Percentiles rank a stretch among this genome's conserved stretches.
Conservation (phyloP, 2,113 vertebrate genomes). For the Ophiodon elongatus region DNA sequence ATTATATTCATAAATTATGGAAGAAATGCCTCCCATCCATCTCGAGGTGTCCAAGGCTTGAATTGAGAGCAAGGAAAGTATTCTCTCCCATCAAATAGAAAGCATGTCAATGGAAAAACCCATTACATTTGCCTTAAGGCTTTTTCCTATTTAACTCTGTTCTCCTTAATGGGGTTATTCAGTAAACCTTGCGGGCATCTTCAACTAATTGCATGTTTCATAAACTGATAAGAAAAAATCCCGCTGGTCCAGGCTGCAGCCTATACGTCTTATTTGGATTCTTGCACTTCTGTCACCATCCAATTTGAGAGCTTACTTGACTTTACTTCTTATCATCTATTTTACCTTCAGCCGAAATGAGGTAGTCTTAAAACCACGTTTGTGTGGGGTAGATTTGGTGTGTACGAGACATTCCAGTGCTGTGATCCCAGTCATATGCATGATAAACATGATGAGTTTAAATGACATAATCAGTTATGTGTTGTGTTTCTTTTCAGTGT, state of each 20-base stretch:
- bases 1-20: slow-evolving; percentile 46
- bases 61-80: slow-evolving; percentile 56
- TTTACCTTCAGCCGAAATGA: slow-evolving; percentile 64
- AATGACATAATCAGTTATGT: slow-evolving; percentile 55
- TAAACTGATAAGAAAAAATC: slow-evolving; percentile 76
- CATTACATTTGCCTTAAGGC: slow-evolving; percentile 74
- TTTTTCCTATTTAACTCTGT: slow-evolving; percentile 71
- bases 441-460: slow-evolving; percentile 40
- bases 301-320: slow-evolving; percentile 68
- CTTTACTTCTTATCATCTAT: slow-evolving; percentile 69
- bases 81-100: slow-evolving; percentile 59
- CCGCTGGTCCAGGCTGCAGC: slow-evolving; percentile 59
- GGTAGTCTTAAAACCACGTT: slow-evolving; percentile 32
- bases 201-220: slow-evolving; percentile 78
- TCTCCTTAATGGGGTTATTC: slow-evolving; percentile 76
- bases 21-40: slow-evolving; percentile 34
- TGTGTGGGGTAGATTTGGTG: slow-evolving; percentile 18
- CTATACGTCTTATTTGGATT: slow-evolving; percentile 67
- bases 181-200: slow-evolving; percentile 69
- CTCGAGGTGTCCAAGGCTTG: slow-evolving; percentile 38
- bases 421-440: slow-evolving; percentile 32
- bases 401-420: neutral
- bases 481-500: slow-evolving; percentile 39
- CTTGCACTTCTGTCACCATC: slow-evolving; percentile 54
- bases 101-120: slow-evolving; percentile 75